phyloP scores from a whole-genome alignment of 2,888 invertebrate species.

The Kuschelorhynchus macadamiae region DNA sequence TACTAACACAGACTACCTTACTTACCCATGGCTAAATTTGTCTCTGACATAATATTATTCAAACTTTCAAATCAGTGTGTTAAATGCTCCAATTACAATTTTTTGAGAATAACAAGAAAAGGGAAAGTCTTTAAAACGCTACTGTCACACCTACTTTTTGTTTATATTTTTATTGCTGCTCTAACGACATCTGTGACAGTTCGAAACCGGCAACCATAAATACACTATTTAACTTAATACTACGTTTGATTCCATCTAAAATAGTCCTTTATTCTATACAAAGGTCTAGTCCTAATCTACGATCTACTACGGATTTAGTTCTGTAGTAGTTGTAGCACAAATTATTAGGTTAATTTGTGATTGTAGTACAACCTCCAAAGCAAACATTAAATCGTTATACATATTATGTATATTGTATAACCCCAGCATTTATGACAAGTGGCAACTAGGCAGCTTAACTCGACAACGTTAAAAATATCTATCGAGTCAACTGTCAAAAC shows the following conservation, averaged over 20 bases:
- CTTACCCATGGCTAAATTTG: conserved; percentile 57
- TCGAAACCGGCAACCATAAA: neutral
- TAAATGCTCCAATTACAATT: conserved; percentile 34
- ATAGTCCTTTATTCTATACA: neutral
- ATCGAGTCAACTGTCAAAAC: too few relatives aligned
- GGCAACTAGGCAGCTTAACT: too few relatives aligned
- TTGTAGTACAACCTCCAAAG: too few relatives aligned
- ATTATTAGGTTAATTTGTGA: too few relatives aligned
- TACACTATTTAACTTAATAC: neutral
- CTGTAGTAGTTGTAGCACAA: too few relatives aligned
- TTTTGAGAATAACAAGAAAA: conserved; percentile 12
- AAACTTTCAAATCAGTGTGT: conserved; percentile 35
- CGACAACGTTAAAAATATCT: too few relatives aligned
- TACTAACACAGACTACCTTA: too few relatives aligned
- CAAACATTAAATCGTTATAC: too few relatives aligned
- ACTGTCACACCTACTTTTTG: conserved; percentile 62
- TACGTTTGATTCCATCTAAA: conserved; percentile 6
- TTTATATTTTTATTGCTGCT: conserved; percentile 56
- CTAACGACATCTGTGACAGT: conserved; percentile 35
- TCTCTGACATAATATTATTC: conserved; percentile 51
- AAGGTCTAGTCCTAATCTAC: too few relatives aligned
- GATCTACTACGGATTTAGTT: too few relatives aligned
- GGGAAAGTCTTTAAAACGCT: conserved; percentile 32
- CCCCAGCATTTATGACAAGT: too few relatives aligned
- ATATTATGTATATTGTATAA: too few relatives aligned